Conservation (phyloP, 2,888 invertebrate genomes). For the Pediacus dermestoides region DNA sequence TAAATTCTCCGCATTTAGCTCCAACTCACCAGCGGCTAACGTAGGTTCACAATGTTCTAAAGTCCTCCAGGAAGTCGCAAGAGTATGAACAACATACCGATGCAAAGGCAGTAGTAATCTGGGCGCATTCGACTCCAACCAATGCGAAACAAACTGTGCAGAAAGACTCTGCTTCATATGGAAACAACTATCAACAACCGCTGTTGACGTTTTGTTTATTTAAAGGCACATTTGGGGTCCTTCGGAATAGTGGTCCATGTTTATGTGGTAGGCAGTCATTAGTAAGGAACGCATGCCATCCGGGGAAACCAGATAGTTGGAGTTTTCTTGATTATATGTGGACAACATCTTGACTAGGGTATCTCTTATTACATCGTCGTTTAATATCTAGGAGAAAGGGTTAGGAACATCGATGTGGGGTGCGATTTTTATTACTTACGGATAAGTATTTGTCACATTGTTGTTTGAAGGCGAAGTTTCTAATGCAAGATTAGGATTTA, state of each 20-base stretch:
- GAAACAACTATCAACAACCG: slow-evolving; percentile 77
- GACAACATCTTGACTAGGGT: slow-evolving; percentile 64
- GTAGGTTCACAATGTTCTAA: slow-evolving; percentile 43
- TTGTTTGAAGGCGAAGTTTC: slow-evolving; percentile 63
- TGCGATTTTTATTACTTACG: slow-evolving; percentile 42
- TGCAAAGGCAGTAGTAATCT: slow-evolving; percentile 74
- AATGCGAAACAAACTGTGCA: slow-evolving; percentile 73
- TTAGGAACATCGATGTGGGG: too few relatives aligned
- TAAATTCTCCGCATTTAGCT: too few relatives aligned
- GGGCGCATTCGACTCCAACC: slow-evolving; percentile 77
- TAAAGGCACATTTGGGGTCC: slow-evolving; percentile 55
- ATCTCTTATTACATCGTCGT: slow-evolving; percentile 59
- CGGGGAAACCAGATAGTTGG: slow-evolving; percentile 57
- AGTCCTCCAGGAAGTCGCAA: slow-evolving; percentile 58
- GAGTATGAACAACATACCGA: slow-evolving; percentile 54
- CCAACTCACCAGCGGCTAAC: slow-evolving; percentile 44
- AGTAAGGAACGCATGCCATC: slow-evolving; percentile 64
- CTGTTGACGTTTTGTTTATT: slow-evolving; percentile 67
- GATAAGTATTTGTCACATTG: slow-evolving; percentile 67
- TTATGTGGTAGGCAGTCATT: slow-evolving; percentile 71
- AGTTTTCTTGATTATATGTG: slow-evolving; percentile 46
- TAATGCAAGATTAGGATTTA: slow-evolving; percentile 60
- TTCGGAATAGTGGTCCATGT: slow-evolving; percentile 75
- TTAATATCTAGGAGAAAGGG: too few relatives aligned
- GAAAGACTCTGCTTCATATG: slow-evolving; percentile 73